phyloP scores from a whole-genome alignment of 2,797 vertebrate species.

The Aulostomus chinensis region DNA sequence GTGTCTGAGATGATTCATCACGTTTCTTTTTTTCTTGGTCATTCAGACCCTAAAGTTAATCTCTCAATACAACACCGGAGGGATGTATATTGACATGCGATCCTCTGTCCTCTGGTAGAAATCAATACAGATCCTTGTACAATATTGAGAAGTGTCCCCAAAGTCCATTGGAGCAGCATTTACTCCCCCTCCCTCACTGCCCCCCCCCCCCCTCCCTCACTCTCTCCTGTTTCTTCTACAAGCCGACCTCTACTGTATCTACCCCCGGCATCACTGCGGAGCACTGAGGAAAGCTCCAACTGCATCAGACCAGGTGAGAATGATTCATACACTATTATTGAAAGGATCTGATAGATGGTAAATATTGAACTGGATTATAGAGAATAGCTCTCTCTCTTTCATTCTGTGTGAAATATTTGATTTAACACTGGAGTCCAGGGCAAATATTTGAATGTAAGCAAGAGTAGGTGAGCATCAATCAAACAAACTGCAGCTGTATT shows the following conservation, averaged over 20 bases:
- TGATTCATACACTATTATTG: constrained; percentile 38
- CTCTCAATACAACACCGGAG: constrained; percentile 5
- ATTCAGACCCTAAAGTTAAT: constrained; percentile 9
- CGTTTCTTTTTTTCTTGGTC: constrained; percentile 6
- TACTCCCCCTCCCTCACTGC: constrained; percentile 45
- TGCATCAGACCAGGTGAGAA: constrained; percentile 72
- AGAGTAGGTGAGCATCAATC: constrained; percentile 27
- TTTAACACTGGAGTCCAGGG: constrained; percentile 26
- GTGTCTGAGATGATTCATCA: too few species aligned
- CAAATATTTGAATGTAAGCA: constrained; percentile 37
- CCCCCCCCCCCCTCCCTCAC: constrained; percentile 49
- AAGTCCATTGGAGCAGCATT: constrained; percentile 66
- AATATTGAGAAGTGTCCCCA: constrained; percentile 63
- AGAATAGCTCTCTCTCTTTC: constrained; percentile 6
- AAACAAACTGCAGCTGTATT: constrained; percentile 13
- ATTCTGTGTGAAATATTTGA: constrained; percentile 26
- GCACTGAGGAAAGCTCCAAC: constrained; percentile 65
- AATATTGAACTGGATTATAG: constrained; percentile 9
- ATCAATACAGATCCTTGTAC: constrained; percentile 54
- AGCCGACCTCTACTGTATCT: constrained; percentile 75
- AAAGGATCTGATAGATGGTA: constrained; percentile 11
- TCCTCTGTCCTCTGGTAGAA: constrained; percentile 36
- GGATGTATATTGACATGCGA: constrained; percentile 42
- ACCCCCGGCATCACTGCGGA: constrained; percentile 73
- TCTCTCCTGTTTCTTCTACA: constrained; percentile 61